Base-by-base conservation (phyloP, 2,888 invertebrate genomes). In the Uropetala carovei region DNA sequence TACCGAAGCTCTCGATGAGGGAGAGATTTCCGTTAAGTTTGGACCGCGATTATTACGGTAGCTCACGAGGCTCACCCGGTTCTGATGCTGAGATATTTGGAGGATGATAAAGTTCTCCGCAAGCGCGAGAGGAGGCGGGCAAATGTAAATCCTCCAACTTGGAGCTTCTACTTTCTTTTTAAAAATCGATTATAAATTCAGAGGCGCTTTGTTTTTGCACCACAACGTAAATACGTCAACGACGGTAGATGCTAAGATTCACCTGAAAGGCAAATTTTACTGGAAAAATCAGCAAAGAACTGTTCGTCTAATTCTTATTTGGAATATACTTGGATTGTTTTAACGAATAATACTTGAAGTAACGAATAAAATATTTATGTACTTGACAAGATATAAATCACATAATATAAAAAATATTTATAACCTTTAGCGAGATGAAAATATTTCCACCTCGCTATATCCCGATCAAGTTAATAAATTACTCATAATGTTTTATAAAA, bases 1-100 rank as follows among this genome's bases (percentile, higher is more conserved):
- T 18, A n/a, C 16, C 22, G 64, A 64, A 10, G 30, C 22, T 60
- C 64, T 30, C 60, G 60, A 64, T 89, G 89, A 43, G n/a, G 43
- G 83, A 60, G 89, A 89, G 89, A 89, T 89, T 89, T 68, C 64
- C 89, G n/a, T 43, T 59, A 68, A 89, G 89, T 89, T 89, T 89
- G 18, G n/a, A 27, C 60, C 89, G 89, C 56, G 68, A 64, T 89
- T 89, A 89, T 89, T 89, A 89, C 5, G n/a, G n/a, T 27, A 64
- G 64, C 64, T 64, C 64, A n/a, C 64, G 86, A 16, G 64, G 30
- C 43, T 14, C n/a, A n/a, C 64, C 18, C 64, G 43, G 89, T 43
- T 89, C 64, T 89, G 64, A 43, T 68, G 43, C 89, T 43, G 43
- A 68, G 89, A n/a, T 89, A 43, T 64, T 68, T 56, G 89, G 64